A percentile compares a stretch with the other conserved stretches of the same genome.
Evolutionary conservation across 2,797 vertebrate species (phyloP).

Genomic region (Gadopsis bispinosus): DNA sequence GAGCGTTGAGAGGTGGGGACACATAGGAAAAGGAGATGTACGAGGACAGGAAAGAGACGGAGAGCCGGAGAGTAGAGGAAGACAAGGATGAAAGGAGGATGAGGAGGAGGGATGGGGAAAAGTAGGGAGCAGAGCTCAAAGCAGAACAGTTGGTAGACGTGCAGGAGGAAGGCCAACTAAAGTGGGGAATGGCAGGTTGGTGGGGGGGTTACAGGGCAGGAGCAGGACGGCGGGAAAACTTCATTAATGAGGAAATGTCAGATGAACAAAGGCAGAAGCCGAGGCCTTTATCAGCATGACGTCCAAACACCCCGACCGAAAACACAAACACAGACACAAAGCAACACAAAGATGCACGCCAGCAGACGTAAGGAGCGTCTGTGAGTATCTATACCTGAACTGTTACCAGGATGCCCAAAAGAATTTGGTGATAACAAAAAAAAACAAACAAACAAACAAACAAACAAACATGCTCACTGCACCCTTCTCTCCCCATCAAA

Average conservation of each 20-base stretch:
- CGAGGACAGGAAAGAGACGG: too few species aligned
- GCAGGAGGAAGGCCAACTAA: constrained; percentile 2
- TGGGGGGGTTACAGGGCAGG: constrained; percentile 30
- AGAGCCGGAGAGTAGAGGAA: background rate
- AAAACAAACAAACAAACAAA: background rate
- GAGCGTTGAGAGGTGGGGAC: background rate
- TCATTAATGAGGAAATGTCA: constrained; percentile 70
- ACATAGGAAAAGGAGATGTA: background rate
- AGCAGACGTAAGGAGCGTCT: background rate
- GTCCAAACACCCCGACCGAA: constrained; percentile 35
- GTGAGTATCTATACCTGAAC: too few species aligned
- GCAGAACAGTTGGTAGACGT: constrained; percentile 8
- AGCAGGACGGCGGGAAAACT: constrained; percentile 30
- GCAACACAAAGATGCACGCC: background rate
- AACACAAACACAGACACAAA: constrained; percentile 21
- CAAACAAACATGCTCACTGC: background rate
- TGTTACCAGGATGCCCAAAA: background rate
- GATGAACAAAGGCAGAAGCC: constrained; percentile 61
- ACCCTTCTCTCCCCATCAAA: constrained; percentile 24
- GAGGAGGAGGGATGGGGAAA: background rate
- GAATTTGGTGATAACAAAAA: background rate
- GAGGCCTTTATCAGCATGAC: constrained; percentile 56
- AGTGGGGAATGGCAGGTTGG: constrained; percentile 31
- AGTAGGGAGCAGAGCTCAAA: constrained; percentile 44
- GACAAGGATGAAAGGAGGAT: background rate